Conservation (phyloP, 2,888 invertebrate species). For the Drosophila nr. medialis region DNA sequence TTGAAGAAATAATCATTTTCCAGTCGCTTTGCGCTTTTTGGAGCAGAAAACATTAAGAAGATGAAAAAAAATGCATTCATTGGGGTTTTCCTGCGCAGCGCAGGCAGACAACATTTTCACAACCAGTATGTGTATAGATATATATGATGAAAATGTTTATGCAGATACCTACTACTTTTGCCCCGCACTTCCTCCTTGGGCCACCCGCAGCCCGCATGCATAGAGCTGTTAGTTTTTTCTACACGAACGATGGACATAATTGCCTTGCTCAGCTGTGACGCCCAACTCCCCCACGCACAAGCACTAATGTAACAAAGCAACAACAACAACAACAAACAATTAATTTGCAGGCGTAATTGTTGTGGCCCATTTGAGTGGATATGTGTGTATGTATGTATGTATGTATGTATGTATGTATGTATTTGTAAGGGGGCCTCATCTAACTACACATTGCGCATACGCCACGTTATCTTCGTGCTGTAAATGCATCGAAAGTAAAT, state of each 20-base stretch:
- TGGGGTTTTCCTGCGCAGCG: constrained; percentile 47
- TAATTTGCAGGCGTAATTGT: constrained; percentile 75
- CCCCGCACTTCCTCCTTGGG: not conserved
- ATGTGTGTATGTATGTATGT: not conserved
- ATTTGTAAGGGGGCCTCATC: constrained; percentile 32
- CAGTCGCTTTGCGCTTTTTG: constrained; percentile 79
- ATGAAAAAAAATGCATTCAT: constrained; percentile 29
- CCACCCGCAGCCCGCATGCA: not conserved
- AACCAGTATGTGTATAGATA: not conserved
- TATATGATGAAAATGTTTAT: constrained; percentile 39
- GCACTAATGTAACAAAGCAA: constrained; percentile 13
- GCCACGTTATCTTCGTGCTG: constrained; percentile 54
- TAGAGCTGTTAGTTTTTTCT: constrained; percentile 62
- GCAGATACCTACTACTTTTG: constrained; percentile 54
- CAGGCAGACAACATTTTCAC: constrained; percentile 38
- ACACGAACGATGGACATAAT: constrained; percentile 78
- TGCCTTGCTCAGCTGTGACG: constrained; percentile 59
- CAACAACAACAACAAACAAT: constrained; percentile 39
- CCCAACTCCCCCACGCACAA: constrained; percentile 59
- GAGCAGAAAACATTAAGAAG: constrained; percentile 74
- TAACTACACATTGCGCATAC: constrained; percentile 70
- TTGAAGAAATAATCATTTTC: constrained; percentile 58
- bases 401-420: constrained; percentile 35
- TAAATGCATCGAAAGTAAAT: constrained; percentile 75
- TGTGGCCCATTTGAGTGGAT: constrained; percentile 71